Base-by-base conservation (phyloP, 2,888 invertebrate genomes). In the Meiosimyza decipiens region DNA sequence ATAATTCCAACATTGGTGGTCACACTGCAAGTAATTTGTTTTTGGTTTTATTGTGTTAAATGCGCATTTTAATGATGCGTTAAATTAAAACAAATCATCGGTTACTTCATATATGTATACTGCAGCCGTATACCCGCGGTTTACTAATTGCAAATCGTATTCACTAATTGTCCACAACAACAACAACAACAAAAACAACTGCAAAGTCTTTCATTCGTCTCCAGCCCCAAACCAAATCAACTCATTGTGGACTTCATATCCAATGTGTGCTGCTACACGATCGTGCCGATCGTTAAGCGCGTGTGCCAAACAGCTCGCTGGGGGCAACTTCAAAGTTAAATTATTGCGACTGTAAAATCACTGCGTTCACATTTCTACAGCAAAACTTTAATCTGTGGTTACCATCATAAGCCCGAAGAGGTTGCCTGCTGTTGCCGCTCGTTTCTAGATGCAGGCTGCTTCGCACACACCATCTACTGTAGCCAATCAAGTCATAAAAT, bases 201-300 rank as follows among this genome's bases (percentile, higher is more conserved):
- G 40, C 9, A 40, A 40, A 40, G 9, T 40, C 40, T 40, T 40
- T 33, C 22, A 60, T 60, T 60, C 60, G 4, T 2, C 40, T 54
- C 13, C 33, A 33, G 18, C 13, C 13, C 12, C 11, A 40, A 67
- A 6, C 28, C 11, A 15, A 62, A n/a, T 11, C 33, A 70, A 49
- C 22, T 16, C 7, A 13, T 33, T 54, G 7, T 40, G 33, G 2
- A 7, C 16, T 7, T n/a, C 28, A 60, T 40, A n/a, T 11, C 15
- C 11, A 16, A 16, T 57, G 59, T 18, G 49, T 57, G 18, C 49
- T 28, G 63, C 22, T 15, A 47, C 62, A 52, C n/a, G 40, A 54
- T 54, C 71, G 75, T 75, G 73, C 68, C 71, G 71, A 62, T 74
- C 73, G 71, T 75, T 72, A 73, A 70, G 65, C 64, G 74, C 74